Percentiles rank a stretch among this genome's conserved stretches.
phyloP scores from a whole-genome alignment of 2,113 vertebrate species.

The Gymnorhina tibicen region DNA sequence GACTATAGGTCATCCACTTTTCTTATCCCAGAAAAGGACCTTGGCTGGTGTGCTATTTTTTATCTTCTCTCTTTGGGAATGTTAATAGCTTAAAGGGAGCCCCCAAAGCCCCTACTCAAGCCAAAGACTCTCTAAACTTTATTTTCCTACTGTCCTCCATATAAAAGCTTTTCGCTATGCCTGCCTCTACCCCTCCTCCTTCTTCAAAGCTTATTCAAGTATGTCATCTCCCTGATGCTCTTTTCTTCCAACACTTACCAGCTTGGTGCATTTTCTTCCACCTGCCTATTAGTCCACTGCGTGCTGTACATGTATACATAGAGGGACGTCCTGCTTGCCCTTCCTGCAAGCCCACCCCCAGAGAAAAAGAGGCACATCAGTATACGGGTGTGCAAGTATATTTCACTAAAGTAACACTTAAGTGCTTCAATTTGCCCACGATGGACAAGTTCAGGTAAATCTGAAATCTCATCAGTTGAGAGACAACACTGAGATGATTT shows the following conservation, averaged over 20 bases:
- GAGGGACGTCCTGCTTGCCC: background rate
- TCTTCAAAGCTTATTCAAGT: background rate
- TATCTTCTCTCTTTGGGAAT: background rate
- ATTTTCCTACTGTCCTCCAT: background rate
- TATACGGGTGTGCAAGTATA: background rate
- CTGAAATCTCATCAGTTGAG: background rate
- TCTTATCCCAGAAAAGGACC: background rate
- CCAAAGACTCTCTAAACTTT: background rate
- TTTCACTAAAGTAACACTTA: background rate
- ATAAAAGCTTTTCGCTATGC: background rate
- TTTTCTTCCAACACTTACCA: background rate
- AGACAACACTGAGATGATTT: background rate
- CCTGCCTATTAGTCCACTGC: background rate
- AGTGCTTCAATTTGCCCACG: background rate
- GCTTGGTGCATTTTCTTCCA: background rate
- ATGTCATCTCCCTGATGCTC: background rate
- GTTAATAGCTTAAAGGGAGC: background rate
- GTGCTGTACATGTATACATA: accelerated
- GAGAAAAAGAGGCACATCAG: background rate
- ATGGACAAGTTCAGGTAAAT: background rate
- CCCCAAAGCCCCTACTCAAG: background rate
- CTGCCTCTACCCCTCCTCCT: background rate
- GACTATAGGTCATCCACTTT: background rate
- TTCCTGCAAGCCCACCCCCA: background rate
- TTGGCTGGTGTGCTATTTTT: background rate